Evolutionary conservation across 2,888 invertebrate species (phyloP).

Genomic region (Zhengitettix transpicula): DNA sequence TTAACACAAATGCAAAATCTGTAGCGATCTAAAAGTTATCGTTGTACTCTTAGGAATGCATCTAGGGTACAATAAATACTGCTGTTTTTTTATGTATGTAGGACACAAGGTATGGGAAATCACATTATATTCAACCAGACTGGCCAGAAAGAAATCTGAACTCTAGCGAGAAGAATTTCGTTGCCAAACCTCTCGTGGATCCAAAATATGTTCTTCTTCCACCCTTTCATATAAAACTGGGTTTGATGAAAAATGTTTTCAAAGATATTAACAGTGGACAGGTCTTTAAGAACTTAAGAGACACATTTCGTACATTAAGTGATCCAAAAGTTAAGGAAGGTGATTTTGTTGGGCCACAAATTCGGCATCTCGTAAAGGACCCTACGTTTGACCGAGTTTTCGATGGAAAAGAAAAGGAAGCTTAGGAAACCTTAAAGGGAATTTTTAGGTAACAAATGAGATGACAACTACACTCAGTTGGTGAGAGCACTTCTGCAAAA

Average conservation of each 20-base stretch:
- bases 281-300: no score
- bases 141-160: background rate
- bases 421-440: background rate
- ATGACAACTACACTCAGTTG: background rate
- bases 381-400: background rate
- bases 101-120: no score
- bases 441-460: background rate
- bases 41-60: no score
- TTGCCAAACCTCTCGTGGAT: background rate
- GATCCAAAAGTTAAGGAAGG: background rate
- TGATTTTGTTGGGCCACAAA: background rate
- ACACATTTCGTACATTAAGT: no score
- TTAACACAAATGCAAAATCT: no score
- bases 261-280: background rate
- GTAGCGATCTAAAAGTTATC: no score
- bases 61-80: no score
- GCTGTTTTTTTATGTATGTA: no score
- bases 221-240: background rate
- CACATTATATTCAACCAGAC: background rate
- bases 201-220: background rate
- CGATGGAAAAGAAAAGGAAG: background rate
- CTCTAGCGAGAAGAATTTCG: background rate
- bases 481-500: background rate
- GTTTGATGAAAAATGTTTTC: background rate
- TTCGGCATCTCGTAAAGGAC: no score